Evolutionary conservation across 53 echinoderm and acorn worm genomes (phyloP).

Genomic region (Henricia sp.): DNA sequence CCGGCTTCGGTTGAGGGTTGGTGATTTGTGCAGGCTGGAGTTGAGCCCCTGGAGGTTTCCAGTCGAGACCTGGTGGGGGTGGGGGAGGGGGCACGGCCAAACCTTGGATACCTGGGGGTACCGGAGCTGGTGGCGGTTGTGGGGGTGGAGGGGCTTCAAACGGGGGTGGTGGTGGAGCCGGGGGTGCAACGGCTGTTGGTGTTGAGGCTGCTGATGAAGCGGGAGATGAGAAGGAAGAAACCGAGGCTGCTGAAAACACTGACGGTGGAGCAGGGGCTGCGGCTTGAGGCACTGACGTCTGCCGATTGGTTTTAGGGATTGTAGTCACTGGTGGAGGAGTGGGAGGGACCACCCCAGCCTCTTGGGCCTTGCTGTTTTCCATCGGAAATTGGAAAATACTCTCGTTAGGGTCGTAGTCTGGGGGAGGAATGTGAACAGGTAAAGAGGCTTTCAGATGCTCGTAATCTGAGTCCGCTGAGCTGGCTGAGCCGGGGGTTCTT

Average conservation of each 20-base stretch:
- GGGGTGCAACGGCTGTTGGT: constrained; percentile 66
- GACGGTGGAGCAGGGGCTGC: constrained; percentile 14
- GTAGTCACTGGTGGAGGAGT: constrained; percentile 57
- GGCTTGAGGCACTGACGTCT: not conserved
- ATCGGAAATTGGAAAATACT: constrained; percentile 19
- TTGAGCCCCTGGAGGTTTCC: constrained; percentile 61
- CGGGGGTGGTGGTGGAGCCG: constrained; percentile 12
- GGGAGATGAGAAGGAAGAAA: constrained; percentile 40
- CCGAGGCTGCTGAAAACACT: not conserved
- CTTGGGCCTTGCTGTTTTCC: constrained; percentile 12
- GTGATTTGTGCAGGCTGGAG: constrained; percentile 1
- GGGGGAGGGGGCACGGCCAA: constrained; percentile 54
- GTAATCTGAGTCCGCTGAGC: constrained; percentile 16
- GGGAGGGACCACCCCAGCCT: constrained; percentile 33
- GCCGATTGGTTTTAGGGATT: constrained; percentile 24
- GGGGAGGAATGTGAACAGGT: constrained; percentile 71
- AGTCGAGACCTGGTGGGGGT: constrained; percentile 65
- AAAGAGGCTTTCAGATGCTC: constrained; percentile 13
- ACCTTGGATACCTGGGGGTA: constrained; percentile 19
- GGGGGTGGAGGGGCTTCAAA: constrained; percentile 51
- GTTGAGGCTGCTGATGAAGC: constrained; percentile 39
- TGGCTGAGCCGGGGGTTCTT: not conserved
- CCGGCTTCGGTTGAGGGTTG: constrained; percentile 40
- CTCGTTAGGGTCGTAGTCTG: constrained; percentile 66
- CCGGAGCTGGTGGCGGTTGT: constrained; percentile 12